These are phyloP conservation scores for Zaprionus davidi DNA, from an alignment of 1,140 invertebrate species.

Conservation along the genomic window DNA sequence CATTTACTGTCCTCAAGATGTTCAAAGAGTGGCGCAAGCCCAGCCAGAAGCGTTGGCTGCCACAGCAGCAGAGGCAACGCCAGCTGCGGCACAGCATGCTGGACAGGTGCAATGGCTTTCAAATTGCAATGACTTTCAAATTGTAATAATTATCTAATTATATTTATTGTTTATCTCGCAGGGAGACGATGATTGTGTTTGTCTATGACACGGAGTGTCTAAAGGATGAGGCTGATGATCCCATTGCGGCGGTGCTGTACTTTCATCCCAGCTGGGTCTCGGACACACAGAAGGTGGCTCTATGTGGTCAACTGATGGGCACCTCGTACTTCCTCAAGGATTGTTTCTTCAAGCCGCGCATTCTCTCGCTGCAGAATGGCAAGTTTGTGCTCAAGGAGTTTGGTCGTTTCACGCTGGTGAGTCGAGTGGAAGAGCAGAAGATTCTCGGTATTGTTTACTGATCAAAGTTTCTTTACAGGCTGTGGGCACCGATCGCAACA, in stretches of 20 bases:
- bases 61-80: slow-evolving; percentile 39
- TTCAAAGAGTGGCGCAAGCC: slow-evolving; percentile 64
- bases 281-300: slow-evolving; percentile 90
- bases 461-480: slow-evolving; percentile 85
- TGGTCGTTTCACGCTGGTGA: slow-evolving; percentile 90
- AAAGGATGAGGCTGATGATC: slow-evolving; percentile 92
- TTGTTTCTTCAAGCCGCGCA: slow-evolving; percentile 89
- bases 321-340: slow-evolving; percentile 90
- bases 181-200: slow-evolving; percentile 95
- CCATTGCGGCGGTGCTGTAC: slow-evolving; percentile 93
- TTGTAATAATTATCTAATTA: neutral
- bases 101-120: slow-evolving; percentile 51
- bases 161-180: slow-evolving; percentile 64
- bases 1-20: slow-evolving; percentile 29
- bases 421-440: neutral
- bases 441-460: slow-evolving; percentile 27
- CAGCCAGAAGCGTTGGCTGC: slow-evolving; percentile 59
- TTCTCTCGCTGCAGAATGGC: slow-evolving; percentile 92
- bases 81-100: slow-evolving; percentile 26
- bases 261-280: slow-evolving; percentile 95
- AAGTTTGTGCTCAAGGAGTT: slow-evolving; percentile 93
- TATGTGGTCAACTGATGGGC: slow-evolving; percentile 93
- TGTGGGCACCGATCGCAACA: slow-evolving; percentile 93
- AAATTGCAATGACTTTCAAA: slow-evolving; percentile 4
- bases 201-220: slow-evolving; percentile 92